Evolutionary conservation across 2,113 vertebrate genomes (phyloP), one percentile per base, ranked within the genome.

Genomic region (Lophura nycthemera): DNA sequence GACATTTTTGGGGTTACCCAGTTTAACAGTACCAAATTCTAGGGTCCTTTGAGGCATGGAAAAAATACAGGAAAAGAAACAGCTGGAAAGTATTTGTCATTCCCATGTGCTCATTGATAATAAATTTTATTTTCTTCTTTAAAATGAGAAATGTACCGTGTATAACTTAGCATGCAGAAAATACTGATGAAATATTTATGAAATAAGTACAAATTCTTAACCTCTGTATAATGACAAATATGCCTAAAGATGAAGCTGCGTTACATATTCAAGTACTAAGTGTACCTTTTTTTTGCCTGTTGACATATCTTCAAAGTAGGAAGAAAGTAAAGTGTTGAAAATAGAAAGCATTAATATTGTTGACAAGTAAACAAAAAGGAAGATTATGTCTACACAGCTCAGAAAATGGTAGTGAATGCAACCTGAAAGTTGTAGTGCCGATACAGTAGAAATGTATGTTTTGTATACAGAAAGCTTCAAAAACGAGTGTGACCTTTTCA

Each of bases 341-440:
- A 91, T 70, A 90, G 95, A 93, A 95, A 80, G 79, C 72, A 95
- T 93, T 96, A 91, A 83, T 93, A 90, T 91, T 89, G 93, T 90
- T 96, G 93, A 94, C 85, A 91, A 91, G 96, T 91, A 96, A 96
- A 95, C 92, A 96, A 91, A 94, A 95, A 91, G 64, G 75, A 92
- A 83, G 95, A 95, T 96, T 93, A 86, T 86, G 87, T 50, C 72
- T 79, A 64, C 75, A 47, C 8, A 86, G 90, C 90, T 94, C 36
- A 88, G 85, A 65, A 92, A 88, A 85, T 48, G 48, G 81, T 73
- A 65, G 59, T 42, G 78, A 95, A 80, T 30, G 40, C 75, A 87
- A 54, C 40, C 71, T 72, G 75, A 14, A 87, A 89, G 74, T 73
- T 85, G 54, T 67, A 50, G 59, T 45, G 40, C 40, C 65, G 87